These are phyloP conservation scores for Uloborus diversus DNA, from an alignment of 1,140 invertebrate genomes.

Conservation along the genomic window DNA sequence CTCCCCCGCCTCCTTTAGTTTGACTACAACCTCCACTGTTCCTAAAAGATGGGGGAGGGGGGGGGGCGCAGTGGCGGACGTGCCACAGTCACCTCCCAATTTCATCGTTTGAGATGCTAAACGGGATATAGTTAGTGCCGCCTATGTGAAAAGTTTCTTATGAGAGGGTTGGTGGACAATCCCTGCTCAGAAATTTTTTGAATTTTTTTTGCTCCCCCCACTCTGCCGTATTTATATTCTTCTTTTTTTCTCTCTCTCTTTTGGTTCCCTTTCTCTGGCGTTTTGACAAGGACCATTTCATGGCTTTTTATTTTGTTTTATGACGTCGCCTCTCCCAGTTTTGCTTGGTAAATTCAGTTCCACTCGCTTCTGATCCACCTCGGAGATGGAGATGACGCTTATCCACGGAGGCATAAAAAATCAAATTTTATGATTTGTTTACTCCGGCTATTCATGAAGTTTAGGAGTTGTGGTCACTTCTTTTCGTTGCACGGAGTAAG, in stretches of 20 bases:
- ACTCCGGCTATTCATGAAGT: too few species aligned
- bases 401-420: too few species aligned
- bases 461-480: too few species aligned
- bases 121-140: constrained; percentile 53
- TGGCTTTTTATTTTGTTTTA: constrained; percentile 29
- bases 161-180: constrained; percentile 23
- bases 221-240: background rate
- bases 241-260: background rate
- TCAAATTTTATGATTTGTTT: too few species aligned
- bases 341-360: background rate
- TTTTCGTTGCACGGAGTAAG: too few species aligned
- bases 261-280: background rate
- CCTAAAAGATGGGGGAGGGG: constrained; percentile 5
- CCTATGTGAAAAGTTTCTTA: constrained; percentile 50
- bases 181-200: background rate
- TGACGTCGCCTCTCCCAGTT: background rate
- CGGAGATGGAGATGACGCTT: background rate
- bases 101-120: constrained; percentile 56
- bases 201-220: background rate
- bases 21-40: constrained; percentile 50
- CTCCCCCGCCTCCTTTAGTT: constrained; percentile 24
- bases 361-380: background rate
- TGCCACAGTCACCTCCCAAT: constrained; percentile 52
- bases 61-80: background rate
- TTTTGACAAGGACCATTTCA: constrained; percentile 39